Base-by-base conservation (phyloP, 2,888 invertebrate species). In the Boloria euphrosyne region DNA sequence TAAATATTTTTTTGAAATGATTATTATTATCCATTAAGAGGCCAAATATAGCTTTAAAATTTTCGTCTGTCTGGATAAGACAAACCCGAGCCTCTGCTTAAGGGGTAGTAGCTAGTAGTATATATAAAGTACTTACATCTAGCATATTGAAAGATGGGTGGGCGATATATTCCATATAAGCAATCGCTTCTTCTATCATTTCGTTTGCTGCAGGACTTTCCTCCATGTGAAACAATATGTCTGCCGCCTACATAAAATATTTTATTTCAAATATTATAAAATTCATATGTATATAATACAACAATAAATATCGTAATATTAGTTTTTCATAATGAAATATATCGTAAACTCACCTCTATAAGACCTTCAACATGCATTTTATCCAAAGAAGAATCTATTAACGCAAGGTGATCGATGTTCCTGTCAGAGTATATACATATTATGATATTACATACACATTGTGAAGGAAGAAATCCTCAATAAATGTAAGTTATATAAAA, bases 141-240 rank as follows among this genome's bases (percentile, higher is more conserved):
- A 80, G 74, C 1, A 84, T 72, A 54, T 80, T 80, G 65, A 89
- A 89, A 0, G 73, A 69, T 0, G 80, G 81, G 44, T 86, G 81
- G 0, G 84, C 79, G 2, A 77, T 72, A 22, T 72, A 79, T 53
- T 89, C 86, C 69, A 87, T 73, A 59, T 76, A 83, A 0, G 75
- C 77, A 2, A 88, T 80, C 0, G 75, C 64, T 18, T 78, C 74
- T 66, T 89, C 85, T 0, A 89, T 55, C 0, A 80, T 6, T 2
- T 73, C 72, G 18, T 74, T 81, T 0, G 75, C 89, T 0, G 67
- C 38, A 0, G 70, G 58, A 49, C 79, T 76, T 3, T 85, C 82
- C 7, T 88, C 86, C 3, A 78, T 31, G 0, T 70, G 71, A 64
- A 84, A 86, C 46, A 82, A 68, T 1, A 74, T 68, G 14, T 87